phyloP scores from a whole-genome alignment of 2,888 invertebrate species.

The Colletes collaris region DNA sequence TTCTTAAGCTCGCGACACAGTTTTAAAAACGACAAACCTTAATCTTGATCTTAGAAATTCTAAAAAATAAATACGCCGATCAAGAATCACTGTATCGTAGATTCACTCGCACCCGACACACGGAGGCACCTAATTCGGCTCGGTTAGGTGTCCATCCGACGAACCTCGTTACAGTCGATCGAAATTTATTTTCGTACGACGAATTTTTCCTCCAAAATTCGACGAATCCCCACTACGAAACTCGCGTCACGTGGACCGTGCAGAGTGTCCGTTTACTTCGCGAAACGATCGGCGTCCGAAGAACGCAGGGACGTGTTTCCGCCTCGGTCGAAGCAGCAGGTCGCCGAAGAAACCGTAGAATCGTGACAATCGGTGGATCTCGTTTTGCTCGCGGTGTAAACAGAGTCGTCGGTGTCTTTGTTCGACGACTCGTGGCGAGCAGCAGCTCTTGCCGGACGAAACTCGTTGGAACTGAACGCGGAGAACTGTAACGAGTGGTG shows the following conservation, averaged over 20 bases:
- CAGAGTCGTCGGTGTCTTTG: constrained; percentile 52
- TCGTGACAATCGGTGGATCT: constrained; percentile 20
- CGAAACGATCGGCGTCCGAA: no score
- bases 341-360: not conserved
- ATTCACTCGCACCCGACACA: no score
- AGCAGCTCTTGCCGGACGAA: constrained; percentile 54
- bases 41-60: no score
- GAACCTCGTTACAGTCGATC: constrained; percentile 11
- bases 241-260: not conserved
- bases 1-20: no score
- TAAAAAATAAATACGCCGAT: no score
- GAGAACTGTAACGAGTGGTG: constrained; percentile 75
- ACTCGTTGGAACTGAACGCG: constrained; percentile 72
- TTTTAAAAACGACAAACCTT: no score
- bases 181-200: constrained; percentile 38
- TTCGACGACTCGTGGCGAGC: constrained; percentile 35
- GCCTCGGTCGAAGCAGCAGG: not conserved
- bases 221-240: no score
- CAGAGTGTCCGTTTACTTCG: not conserved
- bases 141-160: not conserved
- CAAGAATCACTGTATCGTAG: no score
- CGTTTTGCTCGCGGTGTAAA: constrained; percentile 60
- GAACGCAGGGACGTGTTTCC: no score
- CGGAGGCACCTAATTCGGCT: not conserved
- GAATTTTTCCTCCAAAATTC: constrained; percentile 9